These are phyloP conservation scores for Subanguina moxae DNA, from an alignment of 1,140 invertebrate genomes.

Conservation along the genomic window DNA sequence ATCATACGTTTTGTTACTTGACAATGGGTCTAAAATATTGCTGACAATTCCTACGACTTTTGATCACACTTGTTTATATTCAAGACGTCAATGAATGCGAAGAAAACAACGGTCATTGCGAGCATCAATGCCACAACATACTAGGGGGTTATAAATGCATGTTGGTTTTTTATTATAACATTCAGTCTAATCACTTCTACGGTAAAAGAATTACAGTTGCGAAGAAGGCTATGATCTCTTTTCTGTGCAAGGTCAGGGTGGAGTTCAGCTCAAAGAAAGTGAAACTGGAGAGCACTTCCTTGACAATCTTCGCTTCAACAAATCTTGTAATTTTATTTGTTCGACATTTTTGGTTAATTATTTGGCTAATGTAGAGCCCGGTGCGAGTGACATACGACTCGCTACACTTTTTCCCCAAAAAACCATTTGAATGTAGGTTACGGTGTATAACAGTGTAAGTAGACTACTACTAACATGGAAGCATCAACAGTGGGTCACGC, in stretches of 20 bases:
- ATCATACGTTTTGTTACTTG: too few species aligned
- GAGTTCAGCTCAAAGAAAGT: conserved; percentile 73
- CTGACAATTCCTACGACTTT: too few species aligned
- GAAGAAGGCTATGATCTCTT: conserved; percentile 78
- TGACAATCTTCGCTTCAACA: conserved; percentile 83
- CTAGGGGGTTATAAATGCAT: conserved; percentile 78
- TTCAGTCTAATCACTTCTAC: too few species aligned
- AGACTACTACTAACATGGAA: too few species aligned
- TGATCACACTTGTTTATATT: too few species aligned
- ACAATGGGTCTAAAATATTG: too few species aligned
- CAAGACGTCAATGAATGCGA: conserved; percentile 84
- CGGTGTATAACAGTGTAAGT: too few species aligned
- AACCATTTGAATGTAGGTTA: too few species aligned
- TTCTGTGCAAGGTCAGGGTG: conserved; percentile 80
- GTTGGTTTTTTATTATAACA: conserved; percentile 48
- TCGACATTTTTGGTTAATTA: conserved; percentile 69
- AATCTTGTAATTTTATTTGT: conserved; percentile 65
- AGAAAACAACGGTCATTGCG: conserved; percentile 82
- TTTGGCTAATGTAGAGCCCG: conserved; percentile 19
- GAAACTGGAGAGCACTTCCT: conserved; percentile 82
- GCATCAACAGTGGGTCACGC: too few species aligned
- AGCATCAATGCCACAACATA: conserved; percentile 64
- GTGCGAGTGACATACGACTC: too few species aligned
- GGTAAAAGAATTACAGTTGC: not conserved
- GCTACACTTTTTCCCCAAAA: too few species aligned